phyloP scores from a whole-genome alignment of 2,888 invertebrate species.

The Mythimna ferrago region DNA sequence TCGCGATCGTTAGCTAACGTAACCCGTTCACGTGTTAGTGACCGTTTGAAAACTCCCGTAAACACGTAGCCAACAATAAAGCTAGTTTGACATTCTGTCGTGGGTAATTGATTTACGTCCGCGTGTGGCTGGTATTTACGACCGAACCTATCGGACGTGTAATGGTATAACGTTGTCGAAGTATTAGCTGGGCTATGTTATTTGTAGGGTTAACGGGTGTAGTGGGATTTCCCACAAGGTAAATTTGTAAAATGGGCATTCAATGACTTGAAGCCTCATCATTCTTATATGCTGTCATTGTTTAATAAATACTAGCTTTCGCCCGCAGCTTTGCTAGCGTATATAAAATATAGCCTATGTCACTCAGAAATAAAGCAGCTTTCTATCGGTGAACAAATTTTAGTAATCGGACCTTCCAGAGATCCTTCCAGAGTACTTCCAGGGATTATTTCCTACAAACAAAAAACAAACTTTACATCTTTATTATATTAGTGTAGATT shows the following conservation, averaged over 20 bases:
- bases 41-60: constrained; percentile 60
- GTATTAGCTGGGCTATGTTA: constrained; percentile 24
- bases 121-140: constrained; percentile 65
- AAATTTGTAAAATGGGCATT: background rate
- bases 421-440: too few species aligned
- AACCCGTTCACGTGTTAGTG: constrained; percentile 57
- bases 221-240: background rate
- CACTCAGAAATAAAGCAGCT: too few species aligned
- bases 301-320: too few species aligned
- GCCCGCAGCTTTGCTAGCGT: too few species aligned
- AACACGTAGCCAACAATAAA: constrained; percentile 68
- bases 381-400: too few species aligned
- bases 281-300: too few species aligned
- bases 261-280: too few species aligned
- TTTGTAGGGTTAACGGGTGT: constrained; percentile 8
- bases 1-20: constrained; percentile 50
- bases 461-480: too few species aligned
- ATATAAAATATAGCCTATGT: too few species aligned
- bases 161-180: constrained; percentile 27
- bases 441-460: too few species aligned
- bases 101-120: constrained; percentile 77
- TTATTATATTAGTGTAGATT: too few species aligned
- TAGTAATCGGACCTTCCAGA: too few species aligned
- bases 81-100: constrained; percentile 74
- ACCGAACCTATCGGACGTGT: constrained; percentile 34